Evolutionary conservation across 2,888 invertebrate species (phyloP).

Genomic region (Epicampocera succincta): DNA sequence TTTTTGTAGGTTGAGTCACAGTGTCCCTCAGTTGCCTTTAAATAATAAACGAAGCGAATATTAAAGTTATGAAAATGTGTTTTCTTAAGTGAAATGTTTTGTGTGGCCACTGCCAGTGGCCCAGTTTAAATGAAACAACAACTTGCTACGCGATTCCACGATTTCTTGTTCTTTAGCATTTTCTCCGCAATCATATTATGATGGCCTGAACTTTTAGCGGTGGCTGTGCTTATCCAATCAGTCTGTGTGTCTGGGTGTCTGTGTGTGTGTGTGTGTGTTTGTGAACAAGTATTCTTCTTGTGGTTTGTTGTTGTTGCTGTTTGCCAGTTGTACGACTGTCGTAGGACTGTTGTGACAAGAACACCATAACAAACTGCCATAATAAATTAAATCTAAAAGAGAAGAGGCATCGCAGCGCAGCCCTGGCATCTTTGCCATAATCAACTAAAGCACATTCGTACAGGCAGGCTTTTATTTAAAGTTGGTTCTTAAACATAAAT

Average conservation of each 20-base stretch:
- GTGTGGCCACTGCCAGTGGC: constrained; percentile 4
- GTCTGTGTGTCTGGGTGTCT: background rate
- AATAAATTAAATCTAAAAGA: constrained; percentile 76
- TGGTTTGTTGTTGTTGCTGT: constrained; percentile 47
- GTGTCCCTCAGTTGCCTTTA: constrained; percentile 72
- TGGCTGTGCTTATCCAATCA: constrained; percentile 9
- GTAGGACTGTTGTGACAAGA: constrained; percentile 75
- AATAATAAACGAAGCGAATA: constrained; percentile 77
- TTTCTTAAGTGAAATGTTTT: constrained; percentile 73
- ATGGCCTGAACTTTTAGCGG: background rate
- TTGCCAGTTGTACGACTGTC: constrained; percentile 24
- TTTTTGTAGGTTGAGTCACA: background rate
- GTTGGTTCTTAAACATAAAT: constrained; percentile 33
- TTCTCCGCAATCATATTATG: background rate
- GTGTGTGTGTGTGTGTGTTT: background rate
- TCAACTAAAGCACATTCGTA: constrained; percentile 21
- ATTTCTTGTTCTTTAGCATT: constrained; percentile 15
- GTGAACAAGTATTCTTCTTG: too few species aligned
- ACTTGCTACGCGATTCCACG: constrained; percentile 11
- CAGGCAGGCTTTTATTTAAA: constrained; percentile 1
- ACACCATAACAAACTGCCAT: constrained; percentile 79
- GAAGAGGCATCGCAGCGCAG: background rate
- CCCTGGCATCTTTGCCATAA: constrained; percentile 36
- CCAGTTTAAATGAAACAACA: background rate
- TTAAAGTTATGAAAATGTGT: constrained; percentile 78